phyloP scores from a whole-genome alignment of 2,113 vertebrate genomes.

The Dicrurus megarhynchus region DNA sequence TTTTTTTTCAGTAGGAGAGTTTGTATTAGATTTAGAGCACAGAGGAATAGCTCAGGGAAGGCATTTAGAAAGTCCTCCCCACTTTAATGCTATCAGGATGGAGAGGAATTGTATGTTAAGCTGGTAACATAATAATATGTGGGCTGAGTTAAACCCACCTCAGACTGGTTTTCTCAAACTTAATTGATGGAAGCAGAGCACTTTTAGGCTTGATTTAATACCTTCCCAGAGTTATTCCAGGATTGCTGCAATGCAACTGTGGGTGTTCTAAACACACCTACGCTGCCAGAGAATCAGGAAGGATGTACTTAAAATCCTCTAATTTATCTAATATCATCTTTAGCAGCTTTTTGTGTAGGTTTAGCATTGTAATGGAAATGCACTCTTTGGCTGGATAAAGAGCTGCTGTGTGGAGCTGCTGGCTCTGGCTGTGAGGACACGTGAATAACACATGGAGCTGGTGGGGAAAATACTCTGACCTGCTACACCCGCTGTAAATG shows the following conservation, averaged over 20 bases:
- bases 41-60: conserved; percentile 10
- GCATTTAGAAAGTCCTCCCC: not conserved
- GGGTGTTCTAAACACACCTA: conserved; percentile 68
- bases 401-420: not conserved
- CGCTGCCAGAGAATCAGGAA: conserved; percentile 68
- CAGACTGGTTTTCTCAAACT: conserved; percentile 39
- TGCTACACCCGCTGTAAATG: not conserved
- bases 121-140: conserved; percentile 12
- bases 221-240: conserved; percentile 59
- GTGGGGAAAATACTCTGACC: not conserved
- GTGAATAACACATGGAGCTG: not conserved
- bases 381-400: conserved; percentile 29
- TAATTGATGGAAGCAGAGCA: conserved; percentile 61
- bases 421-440: not conserved
- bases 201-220: conserved; percentile 58
- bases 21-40: conserved; percentile 40
- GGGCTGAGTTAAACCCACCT: conserved; percentile 49
- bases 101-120: conserved; percentile 22
- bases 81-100: conserved; percentile 11
- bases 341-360: conserved; percentile 69
- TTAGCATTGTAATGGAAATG: conserved; percentile 72
- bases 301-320: conserved; percentile 74
- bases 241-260: conserved; percentile 61
- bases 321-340: conserved; percentile 78
- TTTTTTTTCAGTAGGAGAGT: not conserved